These are phyloP conservation scores for Sebastes cheni DNA, from an alignment of 2,797 vertebrate species.

Conservation along the genomic window DNA sequence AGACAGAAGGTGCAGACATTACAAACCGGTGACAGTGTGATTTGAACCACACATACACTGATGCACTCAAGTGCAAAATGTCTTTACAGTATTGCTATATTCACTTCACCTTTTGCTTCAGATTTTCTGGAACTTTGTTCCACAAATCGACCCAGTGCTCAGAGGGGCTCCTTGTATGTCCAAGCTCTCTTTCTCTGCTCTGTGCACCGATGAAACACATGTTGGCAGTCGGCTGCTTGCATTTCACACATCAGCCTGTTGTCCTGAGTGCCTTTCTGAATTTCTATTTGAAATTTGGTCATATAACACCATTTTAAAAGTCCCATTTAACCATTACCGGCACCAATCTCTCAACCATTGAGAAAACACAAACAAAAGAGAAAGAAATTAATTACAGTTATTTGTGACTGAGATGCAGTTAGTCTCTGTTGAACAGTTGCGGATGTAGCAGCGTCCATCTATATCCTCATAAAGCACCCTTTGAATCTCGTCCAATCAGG, in stretches of 20 bases:
- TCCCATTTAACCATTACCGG: constrained; percentile 49
- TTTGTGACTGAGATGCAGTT: constrained; percentile 64
- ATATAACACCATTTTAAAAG: constrained; percentile 61
- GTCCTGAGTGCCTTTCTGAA: constrained; percentile 73
- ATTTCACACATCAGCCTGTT: constrained; percentile 51
- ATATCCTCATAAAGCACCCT: constrained; percentile 38
- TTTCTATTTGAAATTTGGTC: constrained; percentile 77
- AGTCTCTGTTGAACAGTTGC: constrained; percentile 64
- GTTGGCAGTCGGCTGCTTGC: constrained; percentile 54
- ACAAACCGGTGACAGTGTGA: constrained; percentile 68
- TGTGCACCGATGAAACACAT: constrained; percentile 41
- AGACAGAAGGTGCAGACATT: constrained; percentile 74
- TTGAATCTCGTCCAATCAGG: constrained; percentile 38
- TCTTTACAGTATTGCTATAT: constrained; percentile 84
- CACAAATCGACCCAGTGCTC: constrained; percentile 30
- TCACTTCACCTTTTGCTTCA: constrained; percentile 52
- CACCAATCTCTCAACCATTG: constrained; percentile 51
- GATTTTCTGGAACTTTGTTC: constrained; percentile 43
- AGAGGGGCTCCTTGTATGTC: constrained; percentile 36
- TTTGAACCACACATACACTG: constrained; percentile 54
- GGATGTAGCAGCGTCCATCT: constrained; percentile 63
- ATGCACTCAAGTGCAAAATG: constrained; percentile 67
- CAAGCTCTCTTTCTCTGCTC: constrained; percentile 20
- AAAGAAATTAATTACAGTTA: constrained; percentile 69
- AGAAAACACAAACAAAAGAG: constrained; percentile 61